Conservation (phyloP, 2,797 vertebrate genomes). For the Rhincodon typus region DNA sequence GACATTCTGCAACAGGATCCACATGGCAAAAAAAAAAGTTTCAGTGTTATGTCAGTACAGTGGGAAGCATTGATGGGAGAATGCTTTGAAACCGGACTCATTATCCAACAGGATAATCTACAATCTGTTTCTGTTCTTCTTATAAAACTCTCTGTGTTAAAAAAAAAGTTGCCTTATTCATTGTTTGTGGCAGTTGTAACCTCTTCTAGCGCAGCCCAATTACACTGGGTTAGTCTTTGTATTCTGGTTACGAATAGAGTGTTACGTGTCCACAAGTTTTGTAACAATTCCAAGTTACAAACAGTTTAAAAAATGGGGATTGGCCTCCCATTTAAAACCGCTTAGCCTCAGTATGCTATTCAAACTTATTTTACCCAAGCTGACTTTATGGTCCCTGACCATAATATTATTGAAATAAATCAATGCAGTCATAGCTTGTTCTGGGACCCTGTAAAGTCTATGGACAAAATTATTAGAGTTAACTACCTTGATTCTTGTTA, state of each 20-base stretch:
- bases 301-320: not conserved
- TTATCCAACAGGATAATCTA: conserved; percentile 16
- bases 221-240: no score
- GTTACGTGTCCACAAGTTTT: not conserved
- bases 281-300: not conserved
- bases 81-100: conserved; percentile 21
- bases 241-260: not conserved
- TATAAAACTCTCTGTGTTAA: conserved; percentile 5
- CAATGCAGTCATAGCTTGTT: not conserved
- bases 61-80: conserved; percentile 39
- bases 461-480: not conserved
- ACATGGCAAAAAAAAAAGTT: conserved; percentile 39
- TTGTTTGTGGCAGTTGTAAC: not conserved
- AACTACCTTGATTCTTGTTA: not conserved
- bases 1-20: conserved; percentile 42
- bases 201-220: not conserved
- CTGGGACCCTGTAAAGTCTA: not conserved
- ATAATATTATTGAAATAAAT: not conserved
- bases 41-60: conserved; percentile 49
- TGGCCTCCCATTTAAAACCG: not conserved
- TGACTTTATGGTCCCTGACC: not conserved
- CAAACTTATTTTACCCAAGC: not conserved
- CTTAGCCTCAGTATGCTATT: not conserved
- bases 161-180: not conserved
- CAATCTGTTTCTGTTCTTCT: conserved; percentile 31